A percentile compares a stretch with the other conserved stretches of the same genome.
These are phyloP conservation scores for Chaenodraco wilsoni DNA, from an alignment of 2,797 vertebrate genomes.

Conservation along the genomic window DNA sequence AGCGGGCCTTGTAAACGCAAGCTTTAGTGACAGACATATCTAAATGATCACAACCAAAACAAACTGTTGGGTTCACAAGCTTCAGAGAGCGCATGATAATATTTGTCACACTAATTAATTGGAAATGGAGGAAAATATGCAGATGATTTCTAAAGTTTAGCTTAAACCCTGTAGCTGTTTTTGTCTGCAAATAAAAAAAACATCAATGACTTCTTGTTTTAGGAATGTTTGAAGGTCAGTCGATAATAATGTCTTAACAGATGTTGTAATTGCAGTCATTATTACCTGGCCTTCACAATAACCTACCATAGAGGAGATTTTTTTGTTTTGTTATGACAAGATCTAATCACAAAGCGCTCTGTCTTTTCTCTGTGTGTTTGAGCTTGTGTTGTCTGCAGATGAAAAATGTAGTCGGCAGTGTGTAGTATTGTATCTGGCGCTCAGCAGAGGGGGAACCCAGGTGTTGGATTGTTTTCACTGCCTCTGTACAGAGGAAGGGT, in stretches of 20 bases:
- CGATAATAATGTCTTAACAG: constrained; percentile 69
- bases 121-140: constrained; percentile 27
- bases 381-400: constrained; percentile 58
- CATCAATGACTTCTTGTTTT: constrained; percentile 55
- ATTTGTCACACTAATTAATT: constrained; percentile 49
- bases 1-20: constrained; percentile 65
- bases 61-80: constrained; percentile 63
- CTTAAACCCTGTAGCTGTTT: constrained; percentile 25
- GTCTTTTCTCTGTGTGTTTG: constrained; percentile 23
- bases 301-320: constrained; percentile 46
- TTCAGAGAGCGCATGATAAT: constrained; percentile 19
- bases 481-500: constrained; percentile 84
- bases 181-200: constrained; percentile 44
- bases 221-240: constrained; percentile 66
- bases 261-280: constrained; percentile 62
- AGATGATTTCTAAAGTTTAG: constrained; percentile 31
- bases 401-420: constrained; percentile 76
- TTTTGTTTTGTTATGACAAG: constrained; percentile 48
- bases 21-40: constrained; percentile 65
- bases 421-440: constrained; percentile 79
- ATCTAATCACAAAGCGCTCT: constrained; percentile 58
- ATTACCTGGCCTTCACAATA: constrained; percentile 55
- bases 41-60: constrained; percentile 75
- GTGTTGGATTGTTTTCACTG: constrained; percentile 87
- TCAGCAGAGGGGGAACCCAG: constrained; percentile 86